These are phyloP conservation scores for Accipiter virgatus DNA, from an alignment of 2,113 vertebrate species.

Conservation along the genomic window DNA sequence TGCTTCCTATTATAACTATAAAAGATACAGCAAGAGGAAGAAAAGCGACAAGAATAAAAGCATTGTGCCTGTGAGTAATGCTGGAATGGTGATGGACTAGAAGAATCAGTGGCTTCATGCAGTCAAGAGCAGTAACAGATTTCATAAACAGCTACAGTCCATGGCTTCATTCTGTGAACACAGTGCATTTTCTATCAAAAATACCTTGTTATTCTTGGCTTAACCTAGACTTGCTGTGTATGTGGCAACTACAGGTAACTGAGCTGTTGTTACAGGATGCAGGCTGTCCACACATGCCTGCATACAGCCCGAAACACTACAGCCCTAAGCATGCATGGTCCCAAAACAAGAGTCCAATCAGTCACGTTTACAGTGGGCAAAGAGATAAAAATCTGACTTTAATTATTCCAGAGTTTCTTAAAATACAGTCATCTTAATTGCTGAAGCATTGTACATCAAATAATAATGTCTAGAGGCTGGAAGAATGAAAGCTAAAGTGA, in stretches of 20 bases:
- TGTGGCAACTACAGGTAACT: background rate
- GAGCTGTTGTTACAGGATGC: background rate
- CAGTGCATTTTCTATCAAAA: background rate
- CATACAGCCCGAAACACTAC: fast-evolving
- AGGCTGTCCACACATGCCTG: background rate
- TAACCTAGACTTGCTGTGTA: background rate
- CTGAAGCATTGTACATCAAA: background rate
- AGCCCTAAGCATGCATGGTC: background rate
- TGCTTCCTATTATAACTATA: background rate
- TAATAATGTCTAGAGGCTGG: background rate
- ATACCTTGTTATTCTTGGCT: background rate
- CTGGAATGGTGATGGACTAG: background rate
- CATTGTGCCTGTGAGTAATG: background rate
- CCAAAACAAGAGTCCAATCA: background rate
- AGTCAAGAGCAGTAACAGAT: background rate
- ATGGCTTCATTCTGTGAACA: background rate
- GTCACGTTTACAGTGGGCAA: background rate
- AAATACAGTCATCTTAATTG: background rate
- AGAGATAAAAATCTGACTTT: background rate
- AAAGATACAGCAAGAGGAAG: background rate
- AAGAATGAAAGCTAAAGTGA: background rate
- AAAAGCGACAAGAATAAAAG: background rate
- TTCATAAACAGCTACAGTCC: background rate
- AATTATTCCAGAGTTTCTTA: background rate
- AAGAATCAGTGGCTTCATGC: background rate